Conservation (phyloP, 2,888 invertebrate species). For the Acronicta alni region DNA sequence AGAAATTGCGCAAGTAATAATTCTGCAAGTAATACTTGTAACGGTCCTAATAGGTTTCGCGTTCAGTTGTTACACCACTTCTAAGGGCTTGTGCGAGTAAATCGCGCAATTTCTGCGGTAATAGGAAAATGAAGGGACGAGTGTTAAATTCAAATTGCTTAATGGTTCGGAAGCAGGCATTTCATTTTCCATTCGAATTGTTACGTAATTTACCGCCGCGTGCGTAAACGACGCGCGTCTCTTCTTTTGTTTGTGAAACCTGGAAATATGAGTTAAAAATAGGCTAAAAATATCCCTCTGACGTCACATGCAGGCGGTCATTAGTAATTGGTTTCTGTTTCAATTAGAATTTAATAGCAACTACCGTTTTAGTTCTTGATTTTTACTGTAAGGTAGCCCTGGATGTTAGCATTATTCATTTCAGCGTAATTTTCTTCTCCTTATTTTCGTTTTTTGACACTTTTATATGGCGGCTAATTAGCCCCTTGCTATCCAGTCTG, state of each 20-base stretch:
- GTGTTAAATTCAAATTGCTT: conserved; percentile 89
- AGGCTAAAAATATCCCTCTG: conserved; percentile 45
- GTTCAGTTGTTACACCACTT: conserved; percentile 53
- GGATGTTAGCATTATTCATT: neutral
- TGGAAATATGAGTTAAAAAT: conserved; percentile 64
- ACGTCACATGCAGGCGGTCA: conserved; percentile 30
- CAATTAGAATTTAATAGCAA: conserved; percentile 5
- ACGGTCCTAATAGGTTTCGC: conserved; percentile 49
- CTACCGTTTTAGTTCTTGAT: neutral
- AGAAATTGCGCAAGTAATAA: conserved; percentile 32
- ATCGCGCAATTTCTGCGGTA: conserved; percentile 81
- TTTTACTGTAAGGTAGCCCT: neutral
- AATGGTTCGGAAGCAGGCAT: conserved; percentile 87
- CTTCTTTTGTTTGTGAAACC: conserved; percentile 78
- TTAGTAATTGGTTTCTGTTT: conserved; percentile 29
- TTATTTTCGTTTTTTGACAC: too few relatives aligned
- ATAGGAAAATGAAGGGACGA: conserved; percentile 88
- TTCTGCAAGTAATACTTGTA: conserved; percentile 50
- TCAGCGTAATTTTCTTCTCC: too few relatives aligned
- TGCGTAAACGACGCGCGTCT: conserved; percentile 76
- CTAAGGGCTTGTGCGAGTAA: conserved; percentile 65
- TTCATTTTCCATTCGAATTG: conserved; percentile 88
- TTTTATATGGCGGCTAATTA: too few relatives aligned
- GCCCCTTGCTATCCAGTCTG: too few relatives aligned
- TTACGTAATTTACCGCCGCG: conserved; percentile 84